phyloP scores from a whole-genome alignment of 2,113 vertebrate species.

The Tamias sibiricus region DNA sequence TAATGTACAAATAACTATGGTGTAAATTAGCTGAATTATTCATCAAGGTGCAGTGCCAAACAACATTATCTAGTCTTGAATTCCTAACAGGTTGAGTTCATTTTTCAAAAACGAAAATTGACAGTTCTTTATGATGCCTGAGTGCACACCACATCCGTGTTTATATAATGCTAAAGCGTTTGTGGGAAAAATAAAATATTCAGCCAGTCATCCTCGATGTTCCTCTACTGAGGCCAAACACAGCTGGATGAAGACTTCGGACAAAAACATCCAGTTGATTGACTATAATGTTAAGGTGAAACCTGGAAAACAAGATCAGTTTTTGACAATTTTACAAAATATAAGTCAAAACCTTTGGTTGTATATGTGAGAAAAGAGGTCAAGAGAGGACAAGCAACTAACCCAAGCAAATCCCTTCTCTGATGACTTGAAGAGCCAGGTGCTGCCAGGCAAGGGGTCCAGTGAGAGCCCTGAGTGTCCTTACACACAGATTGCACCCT shows the following conservation, averaged over 20 bases:
- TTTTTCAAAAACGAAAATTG: constrained; percentile 64
- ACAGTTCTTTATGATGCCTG: constrained; percentile 13
- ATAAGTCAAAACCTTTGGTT: not conserved
- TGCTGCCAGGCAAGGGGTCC: rapidly evolving
- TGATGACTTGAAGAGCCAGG: not conserved
- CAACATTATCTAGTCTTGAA: constrained; percentile 37
- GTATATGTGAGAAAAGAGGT: not conserved
- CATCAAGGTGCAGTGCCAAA: constrained; percentile 42
- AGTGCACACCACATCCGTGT: not conserved
- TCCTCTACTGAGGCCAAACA: not conserved
- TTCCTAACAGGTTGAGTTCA: constrained; percentile 46
- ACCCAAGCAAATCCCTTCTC: too few relatives aligned
- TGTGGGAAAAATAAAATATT: not conserved
- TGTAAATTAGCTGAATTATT: constrained; percentile 75
- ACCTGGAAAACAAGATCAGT: not conserved
- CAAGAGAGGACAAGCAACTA: not conserved
- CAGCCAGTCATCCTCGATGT: not conserved
- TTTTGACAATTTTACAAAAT: not conserved
- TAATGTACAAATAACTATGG: constrained; percentile 49
- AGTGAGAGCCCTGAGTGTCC: rapidly evolving
- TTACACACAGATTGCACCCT: not conserved
- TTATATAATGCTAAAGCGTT: not conserved
- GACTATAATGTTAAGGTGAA: not conserved
- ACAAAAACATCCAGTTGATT: not conserved
- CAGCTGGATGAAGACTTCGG: not conserved